Conservation (phyloP, 2,113 vertebrate genomes). For the Lophius piscatorius region DNA sequence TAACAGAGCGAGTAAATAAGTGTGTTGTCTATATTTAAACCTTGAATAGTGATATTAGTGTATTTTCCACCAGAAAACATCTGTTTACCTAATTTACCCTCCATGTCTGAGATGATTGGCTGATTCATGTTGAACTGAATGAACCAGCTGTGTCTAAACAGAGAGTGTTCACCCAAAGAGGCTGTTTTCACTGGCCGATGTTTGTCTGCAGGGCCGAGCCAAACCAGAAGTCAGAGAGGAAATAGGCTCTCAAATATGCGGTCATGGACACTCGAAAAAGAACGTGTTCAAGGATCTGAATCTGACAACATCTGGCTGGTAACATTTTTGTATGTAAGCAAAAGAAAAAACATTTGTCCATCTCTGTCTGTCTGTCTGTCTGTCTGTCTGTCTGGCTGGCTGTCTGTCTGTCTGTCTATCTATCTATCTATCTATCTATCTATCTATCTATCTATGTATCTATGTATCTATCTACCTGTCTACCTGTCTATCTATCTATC, state of each 20-base stretch:
- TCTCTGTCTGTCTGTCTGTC: too few species aligned
- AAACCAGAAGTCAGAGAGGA: slow-evolving; percentile 79
- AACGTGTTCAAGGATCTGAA: slow-evolving; percentile 53
- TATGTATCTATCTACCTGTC: too few species aligned
- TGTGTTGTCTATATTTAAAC: background rate
- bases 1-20: background rate
- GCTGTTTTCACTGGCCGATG: slow-evolving; percentile 75
- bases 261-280: slow-evolving; percentile 59
- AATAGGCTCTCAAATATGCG: slow-evolving; percentile 72
- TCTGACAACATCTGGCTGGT: slow-evolving; percentile 52
- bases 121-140: slow-evolving; percentile 65
- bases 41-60: background rate
- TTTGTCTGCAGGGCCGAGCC: slow-evolving; percentile 66
- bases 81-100: background rate
- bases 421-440: too few species aligned
- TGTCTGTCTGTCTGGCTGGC: too few species aligned
- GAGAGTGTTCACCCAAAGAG: slow-evolving; percentile 71
- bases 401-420: too few species aligned
- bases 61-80: background rate
- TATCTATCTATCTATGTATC: too few species aligned
- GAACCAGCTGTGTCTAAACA: slow-evolving; percentile 71
- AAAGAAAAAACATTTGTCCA: too few species aligned
- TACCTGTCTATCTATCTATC: too few species aligned
- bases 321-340: slow-evolving; percentile 11
- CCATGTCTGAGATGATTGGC: slow-evolving; percentile 5